Evolutionary conservation across 1,140 invertebrate species (phyloP), one percentile per base, ranked within the genome.

Genomic region (roundworm (Caenorhabditis elegans)): DNA sequence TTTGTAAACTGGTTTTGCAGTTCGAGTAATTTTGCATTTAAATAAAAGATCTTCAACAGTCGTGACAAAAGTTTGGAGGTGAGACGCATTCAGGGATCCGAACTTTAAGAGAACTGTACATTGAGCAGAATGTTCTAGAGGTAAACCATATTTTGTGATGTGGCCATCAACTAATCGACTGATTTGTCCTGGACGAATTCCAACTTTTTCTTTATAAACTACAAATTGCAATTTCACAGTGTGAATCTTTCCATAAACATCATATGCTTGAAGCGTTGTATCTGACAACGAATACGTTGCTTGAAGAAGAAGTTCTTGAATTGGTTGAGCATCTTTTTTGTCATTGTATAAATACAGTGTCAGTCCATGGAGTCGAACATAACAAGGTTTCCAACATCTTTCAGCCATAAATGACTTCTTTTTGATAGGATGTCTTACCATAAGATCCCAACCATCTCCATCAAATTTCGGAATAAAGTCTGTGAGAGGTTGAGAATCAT

Each of bases 211-310:
- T 90, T 98, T 98, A 90, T 99, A 99, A 90, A 98, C 97, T 36
- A 98, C 94, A 89, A 98, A 98, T 89, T 98, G 96, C 49, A 99
- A 91, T 91, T 99, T 99, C 17, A 98, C 93, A 0, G 97, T 99
- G 91, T 99, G 98, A 86, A 99, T 98, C 91, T 99, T 99, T 4
- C 96, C 96, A 90, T 94, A 99, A 88, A 97, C 94, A 91, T 99
- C 97, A 90, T 90, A 89, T 6, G 88, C 86, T 46, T 89, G 88
- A 11, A 89, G 78, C 11, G 84, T 86, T 13, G 83, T 79, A 82
- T 89, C 89, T 11, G 85, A 86, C 15, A 90, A 34, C 5, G 88
- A 89, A 78, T 90, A 90, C 36, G 82, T 86, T n/a, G 89, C 85
- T 87, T 90, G 75, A 31, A 85, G 39, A 22, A 86, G 65, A 0